phyloP scores from a whole-genome alignment of 2,888 invertebrate genomes.

The Cosmia pyralina region DNA sequence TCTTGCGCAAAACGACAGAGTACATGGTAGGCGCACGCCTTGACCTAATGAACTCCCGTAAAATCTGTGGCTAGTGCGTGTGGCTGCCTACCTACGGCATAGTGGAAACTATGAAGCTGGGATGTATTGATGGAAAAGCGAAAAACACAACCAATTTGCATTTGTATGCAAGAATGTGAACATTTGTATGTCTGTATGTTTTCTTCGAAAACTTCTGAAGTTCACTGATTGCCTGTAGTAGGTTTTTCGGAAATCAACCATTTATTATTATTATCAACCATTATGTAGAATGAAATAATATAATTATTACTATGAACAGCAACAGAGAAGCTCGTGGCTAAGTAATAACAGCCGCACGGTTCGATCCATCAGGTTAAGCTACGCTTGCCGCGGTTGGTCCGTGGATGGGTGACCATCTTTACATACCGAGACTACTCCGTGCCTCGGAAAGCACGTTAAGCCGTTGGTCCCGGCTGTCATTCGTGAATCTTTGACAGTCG shows the following conservation, averaged over 20 bases:
- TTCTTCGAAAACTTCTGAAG: neutral
- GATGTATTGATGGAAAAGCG: conserved; percentile 14
- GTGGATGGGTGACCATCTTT: too few species aligned
- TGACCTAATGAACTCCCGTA: conserved; percentile 47
- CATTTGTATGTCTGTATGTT: neutral
- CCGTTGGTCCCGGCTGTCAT: too few species aligned
- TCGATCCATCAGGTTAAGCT: too few species aligned
- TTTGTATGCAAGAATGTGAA: neutral
- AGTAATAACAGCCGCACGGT: too few species aligned
- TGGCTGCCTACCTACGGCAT: neutral
- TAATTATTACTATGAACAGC: too few species aligned
- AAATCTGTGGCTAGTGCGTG: neutral
- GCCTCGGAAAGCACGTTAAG: too few species aligned
- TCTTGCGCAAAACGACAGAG: conserved; percentile 19
- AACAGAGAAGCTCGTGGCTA: too few species aligned
- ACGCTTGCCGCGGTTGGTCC: too few species aligned
- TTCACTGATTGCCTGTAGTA: neutral
- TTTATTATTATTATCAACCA: neutral
- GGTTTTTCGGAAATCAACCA: neutral
- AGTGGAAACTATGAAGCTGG: conserved; percentile 4
- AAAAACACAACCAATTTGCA: neutral
- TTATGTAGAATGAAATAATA: neutral
- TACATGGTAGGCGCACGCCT: conserved; percentile 21
- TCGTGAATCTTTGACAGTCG: too few species aligned
- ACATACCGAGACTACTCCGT: too few species aligned